phyloP scores from a whole-genome alignment of 2,113 vertebrate species.

The Toxostoma redivivum region DNA sequence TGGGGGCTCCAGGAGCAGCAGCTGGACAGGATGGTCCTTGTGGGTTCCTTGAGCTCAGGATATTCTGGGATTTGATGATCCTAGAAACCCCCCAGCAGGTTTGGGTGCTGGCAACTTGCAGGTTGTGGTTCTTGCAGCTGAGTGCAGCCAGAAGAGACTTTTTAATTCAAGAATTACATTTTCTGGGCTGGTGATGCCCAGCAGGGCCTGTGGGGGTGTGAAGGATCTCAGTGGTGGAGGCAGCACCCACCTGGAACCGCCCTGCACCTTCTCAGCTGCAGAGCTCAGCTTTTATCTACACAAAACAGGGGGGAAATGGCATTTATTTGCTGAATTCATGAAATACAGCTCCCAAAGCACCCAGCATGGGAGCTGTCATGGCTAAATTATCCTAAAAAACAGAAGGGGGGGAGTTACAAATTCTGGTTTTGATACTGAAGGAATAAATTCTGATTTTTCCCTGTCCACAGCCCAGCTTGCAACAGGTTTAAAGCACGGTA shows the following conservation, averaged over 20 bases:
- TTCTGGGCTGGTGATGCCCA: not conserved
- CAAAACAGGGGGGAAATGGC: accelerated
- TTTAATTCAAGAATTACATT: not conserved
- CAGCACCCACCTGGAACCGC: not conserved
- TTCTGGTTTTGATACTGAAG: not conserved
- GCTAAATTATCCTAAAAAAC: not conserved
- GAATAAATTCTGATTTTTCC: conserved; percentile 10
- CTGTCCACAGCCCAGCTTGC: conserved; percentile 19
- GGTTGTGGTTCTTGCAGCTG: not conserved
- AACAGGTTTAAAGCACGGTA: conserved; percentile 34
- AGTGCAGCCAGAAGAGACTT: not conserved
- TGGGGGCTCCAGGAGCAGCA: not conserved
- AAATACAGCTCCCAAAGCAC: not conserved
- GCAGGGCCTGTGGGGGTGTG: not conserved
- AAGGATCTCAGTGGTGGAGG: accelerated
- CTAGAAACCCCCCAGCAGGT: no score
- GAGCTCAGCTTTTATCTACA: not conserved
- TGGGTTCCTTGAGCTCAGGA: not conserved
- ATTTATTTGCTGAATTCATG: not conserved
- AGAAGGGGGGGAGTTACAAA: not conserved
- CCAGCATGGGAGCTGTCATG: not conserved
- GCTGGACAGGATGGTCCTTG: not conserved
- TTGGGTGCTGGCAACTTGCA: not conserved
- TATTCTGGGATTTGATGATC: no score
- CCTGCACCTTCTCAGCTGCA: not conserved